Percentiles rank a stretch among this genome's conserved stretches.
Conservation (phyloP, 2,888 invertebrate genomes). For the Phorcus lineatus region DNA sequence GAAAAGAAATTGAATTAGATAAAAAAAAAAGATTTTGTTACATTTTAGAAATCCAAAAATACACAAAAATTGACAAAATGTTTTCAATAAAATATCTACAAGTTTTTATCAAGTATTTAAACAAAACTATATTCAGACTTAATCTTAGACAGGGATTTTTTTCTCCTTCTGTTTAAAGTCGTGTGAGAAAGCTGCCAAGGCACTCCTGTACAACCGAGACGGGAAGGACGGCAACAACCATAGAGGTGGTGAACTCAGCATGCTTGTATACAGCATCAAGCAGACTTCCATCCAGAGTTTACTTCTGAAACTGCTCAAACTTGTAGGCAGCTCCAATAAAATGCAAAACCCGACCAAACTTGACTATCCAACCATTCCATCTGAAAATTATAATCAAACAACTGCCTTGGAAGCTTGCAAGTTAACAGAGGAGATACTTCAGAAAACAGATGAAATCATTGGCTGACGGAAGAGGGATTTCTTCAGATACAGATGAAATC, state of each 20-base stretch:
- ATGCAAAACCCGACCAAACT: not conserved
- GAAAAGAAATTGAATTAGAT: no score
- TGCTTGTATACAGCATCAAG: not conserved
- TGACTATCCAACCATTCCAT: not conserved
- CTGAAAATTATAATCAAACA: not conserved
- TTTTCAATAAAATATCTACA: no score
- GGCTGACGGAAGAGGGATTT: not conserved
- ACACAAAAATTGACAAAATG: no score
- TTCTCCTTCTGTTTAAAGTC: not conserved
- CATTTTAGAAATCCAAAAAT: no score
- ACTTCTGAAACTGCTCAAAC: not conserved
- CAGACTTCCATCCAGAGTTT: not conserved
- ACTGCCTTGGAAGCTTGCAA: not conserved
- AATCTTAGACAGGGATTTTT: no score
- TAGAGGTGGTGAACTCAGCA: not conserved
- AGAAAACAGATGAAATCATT: not conserved
- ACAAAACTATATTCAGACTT: no score
- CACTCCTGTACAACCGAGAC: not conserved
- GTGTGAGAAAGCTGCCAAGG: not conserved
- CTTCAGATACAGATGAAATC: no score
- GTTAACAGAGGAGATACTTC: not conserved
- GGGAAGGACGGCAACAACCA: not conserved
- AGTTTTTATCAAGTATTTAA: no score
- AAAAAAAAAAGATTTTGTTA: no score
- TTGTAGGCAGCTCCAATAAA: not conserved